A percentile compares a stretch with the other conserved stretches of the same genome.
Conservation (phyloP, 2,888 invertebrate genomes). For the Drepanosiphum platanoidis region DNA sequence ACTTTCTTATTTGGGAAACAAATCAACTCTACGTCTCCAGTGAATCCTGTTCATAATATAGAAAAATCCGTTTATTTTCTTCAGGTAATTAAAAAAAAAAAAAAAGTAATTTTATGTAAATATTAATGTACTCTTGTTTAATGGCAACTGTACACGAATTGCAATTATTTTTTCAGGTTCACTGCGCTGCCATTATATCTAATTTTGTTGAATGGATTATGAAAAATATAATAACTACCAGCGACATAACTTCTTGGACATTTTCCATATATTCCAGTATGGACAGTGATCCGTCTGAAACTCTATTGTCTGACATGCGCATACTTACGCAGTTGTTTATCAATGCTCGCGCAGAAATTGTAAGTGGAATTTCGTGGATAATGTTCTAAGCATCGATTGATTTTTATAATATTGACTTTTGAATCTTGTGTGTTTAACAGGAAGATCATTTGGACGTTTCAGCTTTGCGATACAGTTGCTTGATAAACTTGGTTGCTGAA, state of each 20-base stretch:
- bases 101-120: neutral
- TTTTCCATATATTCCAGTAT: constrained; percentile 42
- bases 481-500: constrained; percentile 52
- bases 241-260: constrained; percentile 53
- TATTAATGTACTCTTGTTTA: neutral
- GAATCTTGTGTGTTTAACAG: no score
- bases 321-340: constrained; percentile 49
- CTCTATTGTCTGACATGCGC: constrained; percentile 53
- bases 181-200: constrained; percentile 43
- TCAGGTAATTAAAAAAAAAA: constrained; percentile 23
- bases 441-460: constrained; percentile 52
- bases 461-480: constrained; percentile 49
- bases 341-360: constrained; percentile 45
- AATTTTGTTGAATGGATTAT: constrained; percentile 53
- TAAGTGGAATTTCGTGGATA: constrained; percentile 1
- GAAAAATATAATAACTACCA: constrained; percentile 35
- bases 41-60: constrained; percentile 56
- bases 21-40: constrained; percentile 34
- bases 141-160: neutral
- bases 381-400: neutral
- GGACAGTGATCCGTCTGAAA: constrained; percentile 57
- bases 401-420: neutral
- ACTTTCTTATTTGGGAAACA: constrained; percentile 49
- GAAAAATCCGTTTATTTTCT: constrained; percentile 38
- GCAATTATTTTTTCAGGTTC: neutral